Conservation (phyloP, 2,113 vertebrate species). For the Osmerus mordax region DNA sequence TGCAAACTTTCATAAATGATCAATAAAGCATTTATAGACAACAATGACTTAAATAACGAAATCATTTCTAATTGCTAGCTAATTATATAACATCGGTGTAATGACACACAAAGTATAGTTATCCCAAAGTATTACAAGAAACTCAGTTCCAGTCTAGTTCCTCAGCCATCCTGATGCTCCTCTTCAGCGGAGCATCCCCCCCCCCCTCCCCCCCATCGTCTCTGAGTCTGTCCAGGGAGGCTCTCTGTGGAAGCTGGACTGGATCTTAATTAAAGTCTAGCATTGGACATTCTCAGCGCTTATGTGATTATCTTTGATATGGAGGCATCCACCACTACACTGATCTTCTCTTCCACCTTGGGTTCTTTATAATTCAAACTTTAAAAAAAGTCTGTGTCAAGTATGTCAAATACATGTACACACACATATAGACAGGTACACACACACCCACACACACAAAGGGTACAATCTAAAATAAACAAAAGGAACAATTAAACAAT, state of each 20-base stretch:
- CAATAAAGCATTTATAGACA: too few species aligned
- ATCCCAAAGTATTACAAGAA: too few species aligned
- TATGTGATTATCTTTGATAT: constrained; percentile 25
- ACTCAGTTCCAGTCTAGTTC: background rate
- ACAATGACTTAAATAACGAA: too few species aligned
- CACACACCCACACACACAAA: constrained; percentile 1
- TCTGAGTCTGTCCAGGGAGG: background rate
- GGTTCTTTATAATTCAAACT: constrained; percentile 15
- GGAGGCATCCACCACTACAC: constrained; percentile 15
- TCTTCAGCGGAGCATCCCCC: constrained; percentile 21
- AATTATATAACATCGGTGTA: background rate
- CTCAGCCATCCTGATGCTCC: background rate
- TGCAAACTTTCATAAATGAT: too few species aligned
- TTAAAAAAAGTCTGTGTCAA: constrained; percentile 1
- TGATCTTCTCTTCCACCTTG: constrained; percentile 6
- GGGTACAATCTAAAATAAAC: too few species aligned
- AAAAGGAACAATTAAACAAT: too few species aligned
- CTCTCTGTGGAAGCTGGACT: constrained; percentile 5
- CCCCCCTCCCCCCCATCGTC: background rate
- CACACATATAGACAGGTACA: background rate
- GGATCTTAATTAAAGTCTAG: constrained; percentile 32
- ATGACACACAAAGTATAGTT: background rate
- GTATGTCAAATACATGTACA: constrained; percentile 5
- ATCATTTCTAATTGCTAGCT: too few species aligned
- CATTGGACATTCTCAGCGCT: constrained; percentile 19